These are phyloP conservation scores for Sminthurides aquaticus DNA, from an alignment of 2,888 invertebrate species.

Conservation along the genomic window DNA sequence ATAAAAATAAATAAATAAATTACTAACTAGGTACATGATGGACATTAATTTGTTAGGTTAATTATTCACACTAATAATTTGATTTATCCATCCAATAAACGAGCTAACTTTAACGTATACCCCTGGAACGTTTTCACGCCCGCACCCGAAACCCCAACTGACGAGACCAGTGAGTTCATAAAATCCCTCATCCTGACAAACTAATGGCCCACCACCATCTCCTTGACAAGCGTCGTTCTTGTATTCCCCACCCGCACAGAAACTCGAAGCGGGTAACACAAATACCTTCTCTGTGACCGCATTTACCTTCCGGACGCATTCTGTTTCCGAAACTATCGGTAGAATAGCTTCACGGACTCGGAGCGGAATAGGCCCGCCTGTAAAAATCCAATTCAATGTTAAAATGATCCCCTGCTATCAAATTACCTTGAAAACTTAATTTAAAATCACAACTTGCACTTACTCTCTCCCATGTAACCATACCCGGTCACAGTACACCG, in stretches of 20 bases:
- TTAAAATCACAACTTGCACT: slow-evolving; percentile 25
- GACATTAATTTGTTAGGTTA: background rate
- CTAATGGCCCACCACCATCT: slow-evolving; percentile 40
- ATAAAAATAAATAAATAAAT: background rate
- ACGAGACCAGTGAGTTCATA: slow-evolving; percentile 88
- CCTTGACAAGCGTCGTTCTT: slow-evolving; percentile 91
- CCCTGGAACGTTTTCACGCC: slow-evolving; percentile 88
- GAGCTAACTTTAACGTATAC: slow-evolving; percentile 93
- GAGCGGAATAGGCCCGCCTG: slow-evolving; percentile 83
- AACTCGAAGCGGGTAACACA: slow-evolving; percentile 84
- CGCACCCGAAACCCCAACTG: slow-evolving; percentile 92
- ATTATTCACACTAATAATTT: slow-evolving; percentile 91
- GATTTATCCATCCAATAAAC: slow-evolving; percentile 95
- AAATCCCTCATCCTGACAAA: slow-evolving; percentile 70
- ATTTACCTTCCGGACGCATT: slow-evolving; percentile 85
- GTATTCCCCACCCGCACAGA: slow-evolving; percentile 87
- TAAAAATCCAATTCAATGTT: background rate
- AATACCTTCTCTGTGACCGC: slow-evolving; percentile 92
- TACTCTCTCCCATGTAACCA: slow-evolving; percentile 91
- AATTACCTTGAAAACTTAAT: too few species aligned
- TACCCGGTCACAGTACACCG: slow-evolving; percentile 82
- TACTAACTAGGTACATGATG: too few species aligned
- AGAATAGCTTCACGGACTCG: slow-evolving; percentile 83
- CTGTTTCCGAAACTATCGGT: slow-evolving; percentile 84
- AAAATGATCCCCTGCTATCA: too few species aligned